phyloP scores from a whole-genome alignment of 2,888 invertebrate genomes.

The Anthrax anthrax region DNA sequence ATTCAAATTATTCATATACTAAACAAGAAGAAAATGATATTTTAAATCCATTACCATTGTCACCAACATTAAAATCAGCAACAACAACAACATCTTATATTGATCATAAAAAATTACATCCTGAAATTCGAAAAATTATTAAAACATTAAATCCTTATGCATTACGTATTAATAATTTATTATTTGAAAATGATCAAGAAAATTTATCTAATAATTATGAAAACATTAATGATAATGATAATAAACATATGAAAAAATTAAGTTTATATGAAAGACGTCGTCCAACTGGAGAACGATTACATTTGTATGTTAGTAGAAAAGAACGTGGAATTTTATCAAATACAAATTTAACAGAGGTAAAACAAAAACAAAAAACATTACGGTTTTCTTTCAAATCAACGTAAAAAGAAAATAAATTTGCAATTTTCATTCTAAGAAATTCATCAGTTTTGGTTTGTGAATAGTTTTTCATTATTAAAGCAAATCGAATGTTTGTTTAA shows the following conservation, averaged over 20 bases:
- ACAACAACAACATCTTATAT: conserved; percentile 2
- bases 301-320: conserved; percentile 2
- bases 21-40: conserved; percentile 36
- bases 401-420: no score
- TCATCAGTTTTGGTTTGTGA: no score
- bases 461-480: no score
- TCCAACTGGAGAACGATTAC: conserved; percentile 7
- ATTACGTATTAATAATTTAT: conserved; percentile 24
- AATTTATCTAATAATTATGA: not conserved
- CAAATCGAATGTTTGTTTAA: no score
- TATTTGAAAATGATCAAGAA: conserved; percentile 16
- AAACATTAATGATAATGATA: not conserved
- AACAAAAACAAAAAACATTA: no score
- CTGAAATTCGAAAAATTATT: conserved; percentile 28
- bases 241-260: not conserved
- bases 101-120: conserved; percentile 18
- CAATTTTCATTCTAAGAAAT: no score
- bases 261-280: conserved; percentile 9
- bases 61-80: conserved; percentile 7
- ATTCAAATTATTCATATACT: not conserved
- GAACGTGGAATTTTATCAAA: not conserved
- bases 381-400: no score
- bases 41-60: conserved; percentile 23
- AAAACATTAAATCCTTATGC: conserved; percentile 24
- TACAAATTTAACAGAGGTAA: conserved; percentile 2